Evolutionary conservation across 1,140 invertebrate species (phyloP), one percentile per base, ranked within the genome.

Genomic region (Eufriesea mexicana): DNA sequence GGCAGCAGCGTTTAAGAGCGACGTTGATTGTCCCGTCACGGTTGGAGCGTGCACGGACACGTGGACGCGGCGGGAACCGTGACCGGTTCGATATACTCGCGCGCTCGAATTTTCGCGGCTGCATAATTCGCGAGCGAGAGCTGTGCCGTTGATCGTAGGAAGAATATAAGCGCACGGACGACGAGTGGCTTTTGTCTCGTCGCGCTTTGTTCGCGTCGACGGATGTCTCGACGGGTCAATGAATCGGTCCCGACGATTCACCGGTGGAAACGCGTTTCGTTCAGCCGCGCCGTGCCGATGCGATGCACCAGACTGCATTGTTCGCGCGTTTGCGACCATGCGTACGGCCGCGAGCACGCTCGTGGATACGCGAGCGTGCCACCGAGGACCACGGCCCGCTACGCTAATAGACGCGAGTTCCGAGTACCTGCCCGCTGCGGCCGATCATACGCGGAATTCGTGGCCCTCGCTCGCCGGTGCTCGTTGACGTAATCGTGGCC

Each of bases 141-240:
- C n/a, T 23, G 28, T 67, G 66, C 20, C 61, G 64, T 61, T 35
- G 85, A 87, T 87, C 74, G 70, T 66, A 71, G 75, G 74, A 88
- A 85, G 86, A 88, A 67, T 73, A 70, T 88, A 87, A 88, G 86
- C 83, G 16, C 16, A 80, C 20, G 18, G 28, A 64, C 47, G 78
- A 87, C 77, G 72, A 84, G 85, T 28, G 67, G 57, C 84, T 86
- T 89, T 89, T 89, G 87, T 88, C 86, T 86, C 84, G 83, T 35
- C 57, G 73, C 51, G 86, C 86, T 89, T 89, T 88, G 86, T 89
- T 86, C 87, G 49, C 71, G 75, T 88, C 84, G 86, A 88, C 86
- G 86, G 84, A 84, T 87, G 86, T 89, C 87, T 88, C 86, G 86
- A 83, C 84, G 86, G 84, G 87, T 88, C 86, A 89, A 88, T 88